Conservation (phyloP, 2,888 invertebrate genomes). For the Ischnura elegans region DNA sequence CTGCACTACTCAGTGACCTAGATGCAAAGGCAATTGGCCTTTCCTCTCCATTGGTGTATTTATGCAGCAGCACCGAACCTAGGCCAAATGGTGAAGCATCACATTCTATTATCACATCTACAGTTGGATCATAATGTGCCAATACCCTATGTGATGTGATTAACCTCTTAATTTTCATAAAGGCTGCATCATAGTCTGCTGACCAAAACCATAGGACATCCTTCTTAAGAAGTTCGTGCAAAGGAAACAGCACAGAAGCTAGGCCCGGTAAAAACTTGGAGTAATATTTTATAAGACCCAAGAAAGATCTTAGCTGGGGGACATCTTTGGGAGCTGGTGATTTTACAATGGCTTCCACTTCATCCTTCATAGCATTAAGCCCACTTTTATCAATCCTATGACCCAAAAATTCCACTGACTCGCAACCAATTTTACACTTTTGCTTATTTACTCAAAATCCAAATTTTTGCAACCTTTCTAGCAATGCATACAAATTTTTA, state of each 20-base stretch:
- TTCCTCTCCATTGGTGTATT: too few relatives aligned
- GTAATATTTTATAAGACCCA: too few relatives aligned
- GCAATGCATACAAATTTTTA: not conserved
- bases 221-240: constrained; percentile 29
- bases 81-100: not conserved
- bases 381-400: not conserved
- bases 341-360: constrained; percentile 30
- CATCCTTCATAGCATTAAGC: not conserved
- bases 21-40: too few relatives aligned
- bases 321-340: constrained; percentile 27
- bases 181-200: not conserved
- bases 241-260: not conserved
- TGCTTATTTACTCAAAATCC: constrained; percentile 51
- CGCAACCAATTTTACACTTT: not conserved
- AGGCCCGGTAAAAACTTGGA: too few relatives aligned
- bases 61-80: too few relatives aligned
- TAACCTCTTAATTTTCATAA: not conserved
- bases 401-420: not conserved
- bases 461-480: not conserved
- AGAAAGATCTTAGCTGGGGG: constrained; percentile 43
- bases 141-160: constrained; percentile 14
- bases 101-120: constrained; percentile 63
- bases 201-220: not conserved
- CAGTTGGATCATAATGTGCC: constrained; percentile 52
- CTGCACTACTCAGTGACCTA: too few relatives aligned